Percentiles rank a stretch among this genome's conserved stretches.
phyloP scores from a whole-genome alignment of 2,888 invertebrate genomes.

The Ischnura elegans region DNA sequence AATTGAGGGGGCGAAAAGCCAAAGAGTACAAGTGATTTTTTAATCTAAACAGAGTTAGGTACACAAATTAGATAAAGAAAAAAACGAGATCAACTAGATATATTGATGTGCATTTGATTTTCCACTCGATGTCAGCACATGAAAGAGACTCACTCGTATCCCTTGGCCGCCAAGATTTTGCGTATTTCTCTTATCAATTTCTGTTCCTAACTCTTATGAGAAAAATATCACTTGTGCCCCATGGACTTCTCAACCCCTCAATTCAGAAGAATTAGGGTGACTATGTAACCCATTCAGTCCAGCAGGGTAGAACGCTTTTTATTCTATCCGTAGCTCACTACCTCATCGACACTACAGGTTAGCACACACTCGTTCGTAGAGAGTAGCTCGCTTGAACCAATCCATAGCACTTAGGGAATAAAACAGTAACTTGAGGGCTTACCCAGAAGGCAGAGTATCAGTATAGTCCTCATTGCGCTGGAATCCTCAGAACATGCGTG shows the following conservation, averaged over 20 bases:
- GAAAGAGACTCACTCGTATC: too few relatives aligned
- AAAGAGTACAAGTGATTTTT: too few relatives aligned
- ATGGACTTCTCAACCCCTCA: not conserved
- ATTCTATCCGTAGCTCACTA: not conserved
- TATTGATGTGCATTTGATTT: too few relatives aligned
- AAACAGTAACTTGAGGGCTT: not conserved
- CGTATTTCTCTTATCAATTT: not conserved
- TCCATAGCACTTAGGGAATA: too few relatives aligned
- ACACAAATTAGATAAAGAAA: too few relatives aligned
- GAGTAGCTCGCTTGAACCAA: not conserved
- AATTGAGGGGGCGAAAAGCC: too few relatives aligned
- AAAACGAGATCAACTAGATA: too few relatives aligned
- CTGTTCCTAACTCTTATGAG: too few relatives aligned
- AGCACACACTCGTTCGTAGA: not conserved
- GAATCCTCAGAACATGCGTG: not conserved
- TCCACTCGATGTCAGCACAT: too few relatives aligned
- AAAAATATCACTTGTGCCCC: too few relatives aligned
- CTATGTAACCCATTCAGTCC: not conserved
- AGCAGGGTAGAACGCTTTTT: not conserved
- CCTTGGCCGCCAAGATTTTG: not conserved
- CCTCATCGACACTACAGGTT: not conserved
- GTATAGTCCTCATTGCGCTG: not conserved
- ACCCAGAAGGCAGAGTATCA: constrained; percentile 16
- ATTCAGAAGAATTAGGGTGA: not conserved
- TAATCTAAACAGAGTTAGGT: too few relatives aligned